Base-by-base conservation (phyloP, 2,797 vertebrate genomes). In the Rhyacichthys aspro region DNA sequence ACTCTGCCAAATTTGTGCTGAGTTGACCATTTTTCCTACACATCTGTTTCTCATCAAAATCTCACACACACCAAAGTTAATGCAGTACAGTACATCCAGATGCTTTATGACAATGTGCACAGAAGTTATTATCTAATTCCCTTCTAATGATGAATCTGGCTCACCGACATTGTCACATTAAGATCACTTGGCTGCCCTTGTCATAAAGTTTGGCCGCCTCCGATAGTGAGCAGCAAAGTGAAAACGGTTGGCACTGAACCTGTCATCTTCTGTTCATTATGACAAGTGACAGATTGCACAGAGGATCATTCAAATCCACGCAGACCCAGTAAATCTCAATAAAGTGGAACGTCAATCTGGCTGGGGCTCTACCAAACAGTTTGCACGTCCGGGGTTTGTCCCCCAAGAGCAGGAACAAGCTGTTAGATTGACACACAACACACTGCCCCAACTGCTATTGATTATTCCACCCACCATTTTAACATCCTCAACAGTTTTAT, bases 211-310 rank as follows among this genome's bases (percentile, higher is more conserved):
- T 80, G 72, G 70, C 76, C 28, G 52, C 58, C 46, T 76, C 43
- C 14, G 37, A 66, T 69, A 75, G 61, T 33, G 79, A 78, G 77
- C 63, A 49, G 43, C 71, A 79, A 72, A 74, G 59, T 83, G 82
- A 82, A 66, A 78, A 70, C 59, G 71, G 60, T 53, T 81, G 80
- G 73, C 75, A 73, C 58, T 67, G 58, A 86, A 82, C 70, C 78
- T 80, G 80, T 87, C 86, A 87, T 86, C 78, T 85, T 80, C 72
- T 65, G 82, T 82, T 86, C 74, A 85, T 88, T 89, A 83, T 81
- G 84, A 84, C 82, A 87, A 79, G 70, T 88, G 84, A 86, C 81
- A 85, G 76, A 77, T 71, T 79, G 74, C 43, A 14, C 63, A 5
- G 62, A 78, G 66, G 78, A 86, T 80, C 83, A 79, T 76, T 85